Base-by-base conservation (phyloP, 1,140 invertebrate species). In the Mercenaria mercenaria region DNA sequence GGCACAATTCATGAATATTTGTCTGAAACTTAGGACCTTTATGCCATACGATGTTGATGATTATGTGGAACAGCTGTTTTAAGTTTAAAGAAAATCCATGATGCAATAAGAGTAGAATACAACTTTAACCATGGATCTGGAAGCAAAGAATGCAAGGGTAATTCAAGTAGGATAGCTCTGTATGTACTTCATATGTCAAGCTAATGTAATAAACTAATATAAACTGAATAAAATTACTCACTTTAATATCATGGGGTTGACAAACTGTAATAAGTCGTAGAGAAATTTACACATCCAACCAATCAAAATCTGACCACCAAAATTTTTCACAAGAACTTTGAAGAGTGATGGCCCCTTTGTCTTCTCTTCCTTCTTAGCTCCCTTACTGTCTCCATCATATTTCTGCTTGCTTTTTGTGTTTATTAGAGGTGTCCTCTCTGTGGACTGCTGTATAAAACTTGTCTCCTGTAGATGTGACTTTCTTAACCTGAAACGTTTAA, bases 261-360 rank as follows among this genome's bases (percentile, higher is more conserved):
- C 93, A 91, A 94, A 94, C 90, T 94, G 94, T 26, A 95, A 69
- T 0, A 94, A 50, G 69, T 94, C 94, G 76, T 95, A 95, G 11
- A 93, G 13, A 47, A 94, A 87, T 91, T 95, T 95, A 88, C 94
- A 94, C 23, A 90, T 64, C 84, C 92, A 93, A 0, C 93, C 91
- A 29, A 88, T 88, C 26, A 94, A 74, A 1, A 95, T 83, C 0
- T 91, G 89, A 26, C 76, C n/a, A 13, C 94, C 94, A 90, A 93
- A 95, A 13, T 89, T 90, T 76, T 92, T 93, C 23, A 81, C 89
- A 67, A 95, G 74, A 0, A 94, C 94, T 79, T 92, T 91, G 39
- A 94, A 91, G 26, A 94, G 84, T 10, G 94, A 94, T 10, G 93
- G 91, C 41, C 80, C 80, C 26, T 92, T 92, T 23, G 76, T 80